phyloP scores from a whole-genome alignment of 2,888 invertebrate genomes.

The Azorinus chamasolen region DNA sequence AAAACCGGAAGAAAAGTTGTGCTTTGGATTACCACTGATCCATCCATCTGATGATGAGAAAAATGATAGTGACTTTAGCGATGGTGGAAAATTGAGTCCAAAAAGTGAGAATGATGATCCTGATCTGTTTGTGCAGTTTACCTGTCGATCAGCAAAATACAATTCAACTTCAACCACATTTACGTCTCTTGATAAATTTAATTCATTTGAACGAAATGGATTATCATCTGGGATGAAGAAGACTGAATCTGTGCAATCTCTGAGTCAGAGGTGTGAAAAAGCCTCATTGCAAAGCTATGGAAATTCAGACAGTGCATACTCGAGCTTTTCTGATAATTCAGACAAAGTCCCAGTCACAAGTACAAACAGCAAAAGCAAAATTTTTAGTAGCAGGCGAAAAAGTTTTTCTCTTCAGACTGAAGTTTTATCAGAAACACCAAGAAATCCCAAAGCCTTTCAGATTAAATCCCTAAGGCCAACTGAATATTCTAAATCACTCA shows the following conservation, averaged over 20 bases:
- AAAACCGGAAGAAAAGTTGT: slow-evolving; percentile 64
- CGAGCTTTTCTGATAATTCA: slow-evolving; percentile 77
- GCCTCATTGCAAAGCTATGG: slow-evolving; percentile 69
- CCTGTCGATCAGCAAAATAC: slow-evolving; percentile 27
- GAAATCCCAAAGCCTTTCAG: slow-evolving; percentile 39
- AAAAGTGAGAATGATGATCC: slow-evolving; percentile 53
- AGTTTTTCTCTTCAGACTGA: slow-evolving; percentile 45
- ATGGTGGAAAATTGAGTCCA: slow-evolving; percentile 65
- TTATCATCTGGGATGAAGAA: slow-evolving; percentile 52
- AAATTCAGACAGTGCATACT: slow-evolving; percentile 79
- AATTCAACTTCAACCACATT: background rate
- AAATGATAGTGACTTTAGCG: slow-evolving; percentile 49
- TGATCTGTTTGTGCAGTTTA: slow-evolving; percentile 23
- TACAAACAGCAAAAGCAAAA: slow-evolving; percentile 41
- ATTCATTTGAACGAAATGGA: slow-evolving; percentile 42
- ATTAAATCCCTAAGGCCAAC: slow-evolving; percentile 68
- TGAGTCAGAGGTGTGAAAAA: slow-evolving; percentile 53
- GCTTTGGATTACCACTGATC: slow-evolving; percentile 72
- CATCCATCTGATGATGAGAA: slow-evolving; percentile 70
- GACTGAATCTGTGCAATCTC: slow-evolving; percentile 40
- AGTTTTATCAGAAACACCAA: slow-evolving; percentile 36
- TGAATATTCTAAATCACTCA: slow-evolving; percentile 66
- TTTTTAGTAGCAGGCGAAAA: slow-evolving; percentile 27
- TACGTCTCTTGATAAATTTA: slow-evolving; percentile 6
- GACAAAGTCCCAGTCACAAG: slow-evolving; percentile 58